These are phyloP conservation scores for Lepidocyrtoides sp. DNA, from an alignment of 2,888 invertebrate genomes.

Conservation along the genomic window DNA sequence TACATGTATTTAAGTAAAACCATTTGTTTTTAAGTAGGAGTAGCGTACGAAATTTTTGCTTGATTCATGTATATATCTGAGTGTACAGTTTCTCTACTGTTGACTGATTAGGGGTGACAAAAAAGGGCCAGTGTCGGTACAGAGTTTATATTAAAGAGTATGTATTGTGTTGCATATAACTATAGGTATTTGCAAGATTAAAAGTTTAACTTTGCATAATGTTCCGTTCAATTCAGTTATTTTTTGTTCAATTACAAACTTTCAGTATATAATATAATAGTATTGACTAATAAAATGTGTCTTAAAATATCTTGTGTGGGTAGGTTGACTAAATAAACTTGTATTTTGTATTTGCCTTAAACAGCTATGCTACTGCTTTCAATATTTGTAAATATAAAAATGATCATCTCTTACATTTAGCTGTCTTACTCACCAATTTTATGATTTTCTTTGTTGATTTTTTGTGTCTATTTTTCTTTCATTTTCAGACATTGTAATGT, in stretches of 20 bases:
- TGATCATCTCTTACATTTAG: not conserved
- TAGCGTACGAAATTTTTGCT: not conserved
- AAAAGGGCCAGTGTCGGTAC: not conserved
- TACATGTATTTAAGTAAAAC: slow-evolving; percentile 41
- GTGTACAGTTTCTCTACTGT: too few species aligned
- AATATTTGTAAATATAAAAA: slow-evolving; percentile 7
- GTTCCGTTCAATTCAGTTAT: not conserved
- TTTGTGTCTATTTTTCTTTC: not conserved
- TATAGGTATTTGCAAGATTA: not conserved
- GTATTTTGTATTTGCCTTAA: not conserved
- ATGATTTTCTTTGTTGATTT: too few species aligned
- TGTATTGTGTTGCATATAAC: too few species aligned
- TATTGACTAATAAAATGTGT: too few species aligned
- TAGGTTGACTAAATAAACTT: not conserved
- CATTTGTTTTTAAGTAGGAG: slow-evolving; percentile 13
- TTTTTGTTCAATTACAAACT: not conserved
- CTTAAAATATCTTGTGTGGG: not conserved
- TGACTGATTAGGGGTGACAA: too few species aligned
- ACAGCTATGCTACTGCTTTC: not conserved
- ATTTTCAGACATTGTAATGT: not conserved
- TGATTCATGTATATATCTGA: too few species aligned
- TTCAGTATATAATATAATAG: not conserved
- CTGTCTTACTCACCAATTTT: not conserved
- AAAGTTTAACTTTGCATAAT: not conserved
- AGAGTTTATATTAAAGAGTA: too few species aligned